Conservation (phyloP, 2,888 invertebrate species). For the Phasia obesa region DNA sequence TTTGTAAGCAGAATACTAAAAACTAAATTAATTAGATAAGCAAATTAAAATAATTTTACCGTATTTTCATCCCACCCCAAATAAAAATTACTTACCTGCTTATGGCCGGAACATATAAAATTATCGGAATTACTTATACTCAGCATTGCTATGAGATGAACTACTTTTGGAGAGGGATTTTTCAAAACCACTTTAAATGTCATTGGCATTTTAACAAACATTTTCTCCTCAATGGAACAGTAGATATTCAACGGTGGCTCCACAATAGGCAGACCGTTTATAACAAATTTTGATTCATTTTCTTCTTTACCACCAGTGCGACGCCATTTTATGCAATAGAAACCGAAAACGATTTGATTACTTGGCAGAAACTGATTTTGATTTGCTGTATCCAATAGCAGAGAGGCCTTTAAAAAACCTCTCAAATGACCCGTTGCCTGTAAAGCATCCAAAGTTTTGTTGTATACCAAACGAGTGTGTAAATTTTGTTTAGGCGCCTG, state of each 20-base stretch:
- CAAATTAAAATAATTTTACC: too few relatives aligned
- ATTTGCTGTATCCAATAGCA: slow-evolving; percentile 67
- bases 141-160: slow-evolving; percentile 80
- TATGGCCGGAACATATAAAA: slow-evolving; percentile 97
- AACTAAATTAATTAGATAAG: too few relatives aligned
- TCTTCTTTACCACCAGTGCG: slow-evolving; percentile 79
- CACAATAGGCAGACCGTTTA: slow-evolving; percentile 79
- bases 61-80: too few relatives aligned
- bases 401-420: slow-evolving; percentile 80
- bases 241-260: slow-evolving; percentile 82
- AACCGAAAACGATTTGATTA: slow-evolving; percentile 77
- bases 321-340: slow-evolving; percentile 82
- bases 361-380: slow-evolving; percentile 34
- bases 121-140: slow-evolving; percentile 85
- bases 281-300: slow-evolving; percentile 82
- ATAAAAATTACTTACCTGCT: slow-evolving; percentile 86
- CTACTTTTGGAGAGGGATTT: slow-evolving; percentile 81
- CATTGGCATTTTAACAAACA: slow-evolving; percentile 82
- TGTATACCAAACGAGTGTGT: slow-evolving; percentile 77
- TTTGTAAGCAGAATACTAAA: too few relatives aligned
- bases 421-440: slow-evolving; percentile 80
- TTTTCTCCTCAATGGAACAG: slow-evolving; percentile 82
- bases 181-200: slow-evolving; percentile 81
- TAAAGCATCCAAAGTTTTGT: slow-evolving; percentile 81
- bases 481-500: slow-evolving; percentile 61